phyloP scores from a whole-genome alignment of 2,888 invertebrate species.

The Callyntrura guangdongensis region DNA sequence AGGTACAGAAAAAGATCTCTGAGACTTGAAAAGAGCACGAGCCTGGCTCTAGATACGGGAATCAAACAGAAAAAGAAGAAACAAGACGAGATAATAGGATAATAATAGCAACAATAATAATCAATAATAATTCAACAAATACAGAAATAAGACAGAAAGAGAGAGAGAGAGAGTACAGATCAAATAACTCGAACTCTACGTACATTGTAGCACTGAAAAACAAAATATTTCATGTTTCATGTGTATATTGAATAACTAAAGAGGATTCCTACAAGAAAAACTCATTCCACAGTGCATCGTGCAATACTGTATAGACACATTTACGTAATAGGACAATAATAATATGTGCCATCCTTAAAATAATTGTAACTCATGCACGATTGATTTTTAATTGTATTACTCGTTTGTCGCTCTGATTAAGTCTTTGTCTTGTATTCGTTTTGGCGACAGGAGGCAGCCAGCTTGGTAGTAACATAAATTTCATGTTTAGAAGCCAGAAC shows the following conservation, averaged over 20 bases:
- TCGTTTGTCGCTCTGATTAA: background rate
- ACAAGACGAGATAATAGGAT: slow-evolving; percentile 81
- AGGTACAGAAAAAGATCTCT: slow-evolving; percentile 97
- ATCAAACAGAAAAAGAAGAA: slow-evolving; percentile 80
- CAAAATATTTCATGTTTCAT: background rate
- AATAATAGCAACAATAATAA: slow-evolving; percentile 36
- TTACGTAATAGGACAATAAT: no score
- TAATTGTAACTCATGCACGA: background rate
- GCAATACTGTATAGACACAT: no score
- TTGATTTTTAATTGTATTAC: no score
- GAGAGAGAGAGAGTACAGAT: no score
- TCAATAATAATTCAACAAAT: slow-evolving; percentile 5
- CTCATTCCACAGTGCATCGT: no score
- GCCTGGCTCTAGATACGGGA: slow-evolving; percentile 86
- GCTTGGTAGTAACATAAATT: no score
- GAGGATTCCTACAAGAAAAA: no score
- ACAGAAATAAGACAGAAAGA: background rate
- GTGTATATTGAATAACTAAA: background rate
- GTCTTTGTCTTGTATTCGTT: background rate
- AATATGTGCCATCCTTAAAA: no score
- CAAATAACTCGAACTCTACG: no score
- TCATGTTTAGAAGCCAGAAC: no score
- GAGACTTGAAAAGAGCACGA: slow-evolving; percentile 95
- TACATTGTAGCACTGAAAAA: background rate
- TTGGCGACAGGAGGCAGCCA: background rate